A percentile compares a stretch with the other conserved stretches of the same genome.
phyloP scores from a whole-genome alignment of 2,113 vertebrate genomes.

The Hyperoodon ampullatus region DNA sequence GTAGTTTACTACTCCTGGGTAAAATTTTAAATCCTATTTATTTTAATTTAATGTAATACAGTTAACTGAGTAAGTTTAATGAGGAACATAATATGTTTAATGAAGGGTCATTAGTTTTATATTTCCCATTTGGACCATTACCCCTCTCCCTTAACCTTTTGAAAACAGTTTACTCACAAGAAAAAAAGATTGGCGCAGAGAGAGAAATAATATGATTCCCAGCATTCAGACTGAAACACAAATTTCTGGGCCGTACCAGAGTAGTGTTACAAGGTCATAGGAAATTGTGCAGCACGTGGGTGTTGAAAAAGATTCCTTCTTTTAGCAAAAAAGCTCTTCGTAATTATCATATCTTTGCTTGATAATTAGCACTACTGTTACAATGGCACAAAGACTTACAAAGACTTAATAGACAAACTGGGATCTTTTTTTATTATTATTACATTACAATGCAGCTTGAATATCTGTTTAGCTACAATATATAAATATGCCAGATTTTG shows the following conservation, averaged over 20 bases:
- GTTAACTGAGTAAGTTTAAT: constrained; percentile 76
- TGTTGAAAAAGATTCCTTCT: constrained; percentile 90
- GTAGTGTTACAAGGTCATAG: constrained; percentile 86
- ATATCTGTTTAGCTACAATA: constrained; percentile 82
- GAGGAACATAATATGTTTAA: constrained; percentile 74
- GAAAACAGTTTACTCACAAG: constrained; percentile 75
- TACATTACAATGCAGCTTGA: constrained; percentile 66
- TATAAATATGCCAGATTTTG: constrained; percentile 81
- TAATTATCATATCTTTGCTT: constrained; percentile 94
- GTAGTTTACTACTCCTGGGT: constrained; percentile 59
- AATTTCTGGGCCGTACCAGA: constrained; percentile 62
- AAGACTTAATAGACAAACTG: constrained; percentile 86
- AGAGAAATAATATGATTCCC: constrained; percentile 45
- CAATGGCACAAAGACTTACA: constrained; percentile 86
- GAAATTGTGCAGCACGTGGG: constrained; percentile 84
- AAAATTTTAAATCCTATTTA: constrained; percentile 75
- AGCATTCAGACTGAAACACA: constrained; percentile 43
- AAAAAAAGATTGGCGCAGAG: not conserved
- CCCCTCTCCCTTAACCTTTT: constrained; percentile 64
- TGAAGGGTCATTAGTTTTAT: constrained; percentile 71
- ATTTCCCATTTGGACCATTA: constrained; percentile 70
- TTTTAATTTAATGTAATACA: constrained; percentile 77
- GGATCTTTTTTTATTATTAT: constrained; percentile 75
- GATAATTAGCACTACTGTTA: constrained; percentile 92
- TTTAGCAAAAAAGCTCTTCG: constrained; percentile 91